Evolutionary conservation across 2,113 vertebrate genomes (phyloP).

Genomic region (Sphaerodactylus townsendi): DNA sequence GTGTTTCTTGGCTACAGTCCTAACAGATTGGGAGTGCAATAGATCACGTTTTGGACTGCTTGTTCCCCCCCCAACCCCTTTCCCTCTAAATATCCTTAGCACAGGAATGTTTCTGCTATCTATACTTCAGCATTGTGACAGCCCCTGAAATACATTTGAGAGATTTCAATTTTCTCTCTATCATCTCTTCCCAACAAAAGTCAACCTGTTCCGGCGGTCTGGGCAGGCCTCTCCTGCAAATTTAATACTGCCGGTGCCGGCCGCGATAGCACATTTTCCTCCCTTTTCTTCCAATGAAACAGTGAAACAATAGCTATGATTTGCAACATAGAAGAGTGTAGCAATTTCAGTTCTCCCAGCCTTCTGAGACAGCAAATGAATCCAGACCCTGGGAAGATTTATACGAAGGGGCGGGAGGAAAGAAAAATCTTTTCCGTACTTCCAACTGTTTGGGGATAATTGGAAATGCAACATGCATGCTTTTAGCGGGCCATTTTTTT

Average conservation of each 20-base stretch:
- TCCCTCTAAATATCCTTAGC: not conserved
- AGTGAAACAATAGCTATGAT: conserved; percentile 60
- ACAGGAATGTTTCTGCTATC: conserved; percentile 10
- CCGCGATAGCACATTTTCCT: conserved; percentile 36
- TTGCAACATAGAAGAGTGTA: conserved; percentile 34
- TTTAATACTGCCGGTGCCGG: conserved; percentile 31
- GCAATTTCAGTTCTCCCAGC: conserved; percentile 53
- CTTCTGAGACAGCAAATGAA: conserved; percentile 38
- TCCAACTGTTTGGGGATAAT: conserved; percentile 52
- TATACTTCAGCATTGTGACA: conserved; percentile 32
- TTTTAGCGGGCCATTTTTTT: conserved; percentile 50
- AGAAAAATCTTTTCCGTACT: conserved; percentile 52
- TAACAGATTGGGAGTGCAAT: conserved; percentile 21
- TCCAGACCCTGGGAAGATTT: conserved; percentile 55
- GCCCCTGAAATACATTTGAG: conserved; percentile 32
- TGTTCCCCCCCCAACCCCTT: not conserved
- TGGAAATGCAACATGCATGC: conserved; percentile 41
- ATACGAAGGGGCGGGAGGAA: conserved; percentile 1
- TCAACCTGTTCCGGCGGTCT: conserved; percentile 10
- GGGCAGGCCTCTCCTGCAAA: conserved; percentile 30
- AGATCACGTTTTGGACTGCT: conserved; percentile 11
- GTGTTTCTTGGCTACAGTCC: conserved; percentile 11
- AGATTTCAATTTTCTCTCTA: not conserved
- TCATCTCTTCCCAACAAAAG: not conserved
- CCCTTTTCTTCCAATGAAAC: not conserved